Conservation (phyloP, 2,113 vertebrate genomes). For the Promerops cafer region DNA sequence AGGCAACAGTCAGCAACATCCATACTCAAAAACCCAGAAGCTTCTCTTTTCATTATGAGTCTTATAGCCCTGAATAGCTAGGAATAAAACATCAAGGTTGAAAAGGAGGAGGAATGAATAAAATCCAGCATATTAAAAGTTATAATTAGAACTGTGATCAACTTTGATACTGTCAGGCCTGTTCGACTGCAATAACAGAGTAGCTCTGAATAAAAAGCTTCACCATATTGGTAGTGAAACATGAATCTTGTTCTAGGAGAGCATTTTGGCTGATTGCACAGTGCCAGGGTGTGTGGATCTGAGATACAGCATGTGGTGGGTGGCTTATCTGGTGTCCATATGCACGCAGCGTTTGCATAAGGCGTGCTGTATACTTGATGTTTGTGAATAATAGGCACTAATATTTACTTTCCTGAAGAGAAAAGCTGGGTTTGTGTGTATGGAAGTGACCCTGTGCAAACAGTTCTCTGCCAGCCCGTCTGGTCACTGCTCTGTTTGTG, state of each 20-base stretch:
- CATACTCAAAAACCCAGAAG: not conserved
- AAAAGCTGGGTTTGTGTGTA: not conserved
- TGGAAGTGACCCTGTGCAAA: not conserved
- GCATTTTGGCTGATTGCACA: not conserved
- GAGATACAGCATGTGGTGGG: not conserved
- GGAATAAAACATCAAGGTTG: constrained; percentile 28
- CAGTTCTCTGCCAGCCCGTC: not conserved
- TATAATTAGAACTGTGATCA: constrained; percentile 51
- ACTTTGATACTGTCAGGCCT: constrained; percentile 26
- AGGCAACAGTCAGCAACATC: not conserved
- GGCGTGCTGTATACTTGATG: fast-evolving
- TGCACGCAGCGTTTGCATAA: not conserved
- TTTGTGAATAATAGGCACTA: not conserved
- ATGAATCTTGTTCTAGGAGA: not conserved
- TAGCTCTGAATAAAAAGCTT: constrained; percentile 26
- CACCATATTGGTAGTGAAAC: constrained; percentile 6
- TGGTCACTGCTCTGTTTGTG: not conserved
- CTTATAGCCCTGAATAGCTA: constrained; percentile 18
- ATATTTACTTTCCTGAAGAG: not conserved
- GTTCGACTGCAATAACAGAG: not conserved
- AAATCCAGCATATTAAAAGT: constrained; percentile 35
- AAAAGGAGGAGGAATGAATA: constrained; percentile 60
- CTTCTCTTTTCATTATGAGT: not conserved
- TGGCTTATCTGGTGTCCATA: not conserved
- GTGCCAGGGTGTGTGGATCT: not conserved